Evolutionary conservation across 1,140 invertebrate species (phyloP).

Genomic region (Triops longicaudatus): DNA sequence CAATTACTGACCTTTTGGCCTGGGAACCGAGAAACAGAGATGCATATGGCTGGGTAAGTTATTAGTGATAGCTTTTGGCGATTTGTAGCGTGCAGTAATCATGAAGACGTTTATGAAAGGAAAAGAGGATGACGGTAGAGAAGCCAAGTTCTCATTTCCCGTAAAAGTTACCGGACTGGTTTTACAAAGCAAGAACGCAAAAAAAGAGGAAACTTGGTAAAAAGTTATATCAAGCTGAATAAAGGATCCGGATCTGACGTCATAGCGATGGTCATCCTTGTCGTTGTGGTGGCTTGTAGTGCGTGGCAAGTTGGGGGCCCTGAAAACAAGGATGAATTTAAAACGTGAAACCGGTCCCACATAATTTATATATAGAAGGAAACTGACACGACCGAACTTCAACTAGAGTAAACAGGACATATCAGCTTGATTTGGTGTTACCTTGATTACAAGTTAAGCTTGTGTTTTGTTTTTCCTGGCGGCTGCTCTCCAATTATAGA

Average conservation of each 20-base stretch:
- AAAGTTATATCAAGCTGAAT: neutral
- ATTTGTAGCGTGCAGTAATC: neutral
- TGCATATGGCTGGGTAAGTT: slow-evolving; percentile 4
- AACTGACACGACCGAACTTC: too few species aligned
- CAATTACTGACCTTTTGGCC: slow-evolving; percentile 13
- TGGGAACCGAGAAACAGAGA: neutral
- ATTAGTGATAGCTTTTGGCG: neutral
- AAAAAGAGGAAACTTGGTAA: neutral
- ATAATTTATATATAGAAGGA: too few species aligned
- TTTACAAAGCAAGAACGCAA: neutral
- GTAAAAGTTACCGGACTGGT: neutral
- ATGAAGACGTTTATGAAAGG: neutral
- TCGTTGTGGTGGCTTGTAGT: neutral
- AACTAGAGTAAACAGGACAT: too few species aligned
- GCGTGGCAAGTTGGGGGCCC: neutral
- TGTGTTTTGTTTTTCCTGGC: too few species aligned
- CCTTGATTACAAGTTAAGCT: too few species aligned
- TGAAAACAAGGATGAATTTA: neutral
- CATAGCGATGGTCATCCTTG: neutral
- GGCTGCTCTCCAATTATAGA: too few species aligned
- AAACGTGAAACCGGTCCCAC: neutral
- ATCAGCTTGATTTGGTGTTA: too few species aligned
- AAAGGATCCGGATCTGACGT: slow-evolving; percentile 11
- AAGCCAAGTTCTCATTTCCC: neutral
- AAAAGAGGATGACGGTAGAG: neutral